phyloP scores from a whole-genome alignment of 1,140 invertebrate genomes.

The Drosophila suzukii region DNA sequence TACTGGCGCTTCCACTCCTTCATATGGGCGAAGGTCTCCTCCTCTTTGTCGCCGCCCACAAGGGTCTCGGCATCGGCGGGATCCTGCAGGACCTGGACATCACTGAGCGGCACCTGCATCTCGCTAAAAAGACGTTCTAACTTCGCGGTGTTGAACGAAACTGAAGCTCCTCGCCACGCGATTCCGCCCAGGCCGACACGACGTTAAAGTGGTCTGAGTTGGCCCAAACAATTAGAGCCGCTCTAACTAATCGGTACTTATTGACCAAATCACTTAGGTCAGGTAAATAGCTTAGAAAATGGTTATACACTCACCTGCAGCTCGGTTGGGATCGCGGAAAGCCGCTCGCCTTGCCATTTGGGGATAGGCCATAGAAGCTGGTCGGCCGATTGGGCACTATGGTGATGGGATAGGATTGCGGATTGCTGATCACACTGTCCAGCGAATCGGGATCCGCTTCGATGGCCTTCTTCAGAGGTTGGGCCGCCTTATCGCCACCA shows the following conservation, averaged over 20 bases:
- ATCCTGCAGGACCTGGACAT: slow-evolving; percentile 73
- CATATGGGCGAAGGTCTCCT: slow-evolving; percentile 64
- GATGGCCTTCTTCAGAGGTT: slow-evolving; percentile 65
- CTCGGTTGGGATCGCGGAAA: slow-evolving; percentile 69
- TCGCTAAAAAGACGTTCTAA: slow-evolving; percentile 39
- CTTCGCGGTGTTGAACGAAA: slow-evolving; percentile 45
- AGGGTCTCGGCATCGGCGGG: slow-evolving; percentile 48
- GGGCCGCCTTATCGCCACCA: slow-evolving; percentile 48
- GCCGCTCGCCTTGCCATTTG: slow-evolving; percentile 48
- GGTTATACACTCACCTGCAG: slow-evolving; percentile 66
- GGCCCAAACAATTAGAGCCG: slow-evolving; percentile 56
- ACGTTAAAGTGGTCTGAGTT: slow-evolving; percentile 41
- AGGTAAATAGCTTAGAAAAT: slow-evolving; percentile 34
- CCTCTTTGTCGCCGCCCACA: slow-evolving; percentile 47
- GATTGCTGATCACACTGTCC: slow-evolving; percentile 83
- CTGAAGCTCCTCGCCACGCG: slow-evolving; percentile 32
- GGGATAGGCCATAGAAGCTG: slow-evolving; percentile 69
- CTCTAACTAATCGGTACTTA: slow-evolving; percentile 48
- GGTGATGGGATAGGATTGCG: slow-evolving; percentile 81
- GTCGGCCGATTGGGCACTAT: slow-evolving; percentile 78
- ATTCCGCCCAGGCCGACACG: slow-evolving; percentile 44
- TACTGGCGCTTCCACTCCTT: slow-evolving; percentile 76
- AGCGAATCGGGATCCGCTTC: slow-evolving; percentile 82
- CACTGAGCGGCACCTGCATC: slow-evolving; percentile 72
- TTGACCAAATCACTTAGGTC: slow-evolving; percentile 58